Evolutionary conservation across 2,888 invertebrate species (phyloP), one percentile per base, ranked within the genome.

Genomic region (Drosophila anomelani): DNA sequence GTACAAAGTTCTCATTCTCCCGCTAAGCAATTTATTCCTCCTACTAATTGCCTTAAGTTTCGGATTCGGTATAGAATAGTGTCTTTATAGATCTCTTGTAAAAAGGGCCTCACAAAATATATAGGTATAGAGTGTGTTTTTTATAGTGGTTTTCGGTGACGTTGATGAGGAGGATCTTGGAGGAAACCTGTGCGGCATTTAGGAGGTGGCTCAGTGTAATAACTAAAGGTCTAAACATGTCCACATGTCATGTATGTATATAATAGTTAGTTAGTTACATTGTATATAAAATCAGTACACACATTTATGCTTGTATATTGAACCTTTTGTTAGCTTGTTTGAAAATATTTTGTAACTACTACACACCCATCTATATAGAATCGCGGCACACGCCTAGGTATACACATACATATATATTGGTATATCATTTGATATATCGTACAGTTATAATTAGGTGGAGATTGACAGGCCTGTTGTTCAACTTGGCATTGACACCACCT

Each of bases 231-330:
- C 61, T 69, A 70, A 71, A 78, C 46, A 26, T 55, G 32, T 51
- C 29, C 26, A 36, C 47, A 38, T 46, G 36, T 32, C 32, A 17
- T 13, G 13, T 55, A 17, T 38, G 15, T 73, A 47, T 74, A 53
- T 68, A 55, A 38, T 62, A 58, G 41, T 44, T 57, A 67, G 53
- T 61, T 54, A n/a, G 54, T 54, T 53, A 62, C 55, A 49, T 73
- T 79, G 64, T 80, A 78, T 84, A 88, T 84, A 88, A 84, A 84
- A 88, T 84, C 84, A 84, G 84, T 84, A 84, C 84, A 84, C 84
- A 84, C 84, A 88, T 80, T 80, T 72, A 79, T 79, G 63, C 67
- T 81, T 82, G 76, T 77, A 82, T 81, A 70, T 63, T 59, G 74
- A 74, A 64, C 74, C 57, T 43, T 39, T 60, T 51, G 44, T 47